These are phyloP conservation scores for Istiophorus platypterus DNA, from an alignment of 2,113 vertebrate genomes.

Conservation along the genomic window DNA sequence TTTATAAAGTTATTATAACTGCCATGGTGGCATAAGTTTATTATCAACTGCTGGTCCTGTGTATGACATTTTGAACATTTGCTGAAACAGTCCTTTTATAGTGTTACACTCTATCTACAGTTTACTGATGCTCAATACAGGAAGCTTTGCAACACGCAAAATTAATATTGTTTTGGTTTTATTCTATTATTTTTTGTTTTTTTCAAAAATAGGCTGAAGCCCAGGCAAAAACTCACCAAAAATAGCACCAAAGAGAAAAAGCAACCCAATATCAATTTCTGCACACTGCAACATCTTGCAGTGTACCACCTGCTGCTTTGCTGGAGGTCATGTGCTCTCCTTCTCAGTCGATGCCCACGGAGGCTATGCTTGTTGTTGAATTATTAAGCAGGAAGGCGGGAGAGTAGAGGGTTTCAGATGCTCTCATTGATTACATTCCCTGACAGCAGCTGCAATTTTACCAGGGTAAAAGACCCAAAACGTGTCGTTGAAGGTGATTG, in stretches of 20 bases:
- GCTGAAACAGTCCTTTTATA: not conserved
- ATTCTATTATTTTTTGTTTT: not conserved
- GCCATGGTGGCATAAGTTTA: not conserved
- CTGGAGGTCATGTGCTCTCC: conserved; percentile 58
- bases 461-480: conserved; percentile 3
- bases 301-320: conserved; percentile 58
- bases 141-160: not conserved
- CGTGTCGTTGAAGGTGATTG: not conserved
- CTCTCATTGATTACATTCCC: conserved; percentile 58
- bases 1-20: not conserved
- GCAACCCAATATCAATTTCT: conserved; percentile 18
- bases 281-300: conserved; percentile 39
- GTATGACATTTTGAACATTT: not conserved
- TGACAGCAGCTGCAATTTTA: conserved; percentile 10
- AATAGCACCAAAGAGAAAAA: conserved; percentile 32
- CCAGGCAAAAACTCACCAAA: not conserved
- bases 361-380: conserved; percentile 64
- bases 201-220: conserved; percentile 3
- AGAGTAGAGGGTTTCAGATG: conserved; percentile 44
- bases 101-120: not conserved
- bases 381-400: conserved; percentile 65
- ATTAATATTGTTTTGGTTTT: not conserved
- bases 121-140: not conserved
- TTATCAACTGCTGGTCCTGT: not conserved
- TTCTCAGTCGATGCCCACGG: conserved; percentile 64